phyloP scores from a whole-genome alignment of 2,797 vertebrate species.

The Diceros bicornis region DNA sequence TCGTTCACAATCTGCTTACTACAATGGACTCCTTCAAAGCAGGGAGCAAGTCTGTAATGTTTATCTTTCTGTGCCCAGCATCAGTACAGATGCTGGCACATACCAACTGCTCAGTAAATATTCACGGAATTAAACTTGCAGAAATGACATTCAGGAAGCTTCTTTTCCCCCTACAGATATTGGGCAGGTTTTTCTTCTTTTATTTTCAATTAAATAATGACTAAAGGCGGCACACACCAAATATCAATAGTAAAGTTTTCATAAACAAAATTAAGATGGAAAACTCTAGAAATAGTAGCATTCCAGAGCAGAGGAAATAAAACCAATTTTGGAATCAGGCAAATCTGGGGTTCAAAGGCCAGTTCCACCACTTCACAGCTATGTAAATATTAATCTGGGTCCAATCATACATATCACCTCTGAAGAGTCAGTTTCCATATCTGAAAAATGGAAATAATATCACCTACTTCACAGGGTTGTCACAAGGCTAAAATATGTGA shows the following conservation, averaged over 20 bases:
- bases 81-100: not conserved
- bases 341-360: not conserved
- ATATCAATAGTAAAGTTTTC: conserved; percentile 28
- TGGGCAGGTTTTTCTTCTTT: conserved; percentile 1
- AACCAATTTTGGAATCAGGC: not conserved
- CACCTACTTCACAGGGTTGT: not conserved
- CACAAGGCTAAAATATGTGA: not conserved
- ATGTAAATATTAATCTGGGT: not conserved
- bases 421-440: not conserved
- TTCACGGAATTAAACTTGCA: not conserved
- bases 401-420: not conserved
- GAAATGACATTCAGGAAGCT: not conserved
- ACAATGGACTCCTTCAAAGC: not conserved
- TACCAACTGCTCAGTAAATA: not conserved
- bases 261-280: conserved; percentile 37
- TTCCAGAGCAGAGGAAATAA: not conserved
- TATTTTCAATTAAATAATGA: conserved; percentile 57
- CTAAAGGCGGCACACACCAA: conserved; percentile 13
- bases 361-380: not conserved
- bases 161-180: not conserved
- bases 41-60: not conserved
- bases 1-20: not conserved
- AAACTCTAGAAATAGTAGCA: conserved; percentile 53
- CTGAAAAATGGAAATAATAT: not conserved
- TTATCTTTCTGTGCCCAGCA: not conserved